A percentile compares a stretch with the other conserved stretches of the same genome.
Conservation (phyloP, 2,888 invertebrate genomes). For the Teleogryllus oceanicus region DNA sequence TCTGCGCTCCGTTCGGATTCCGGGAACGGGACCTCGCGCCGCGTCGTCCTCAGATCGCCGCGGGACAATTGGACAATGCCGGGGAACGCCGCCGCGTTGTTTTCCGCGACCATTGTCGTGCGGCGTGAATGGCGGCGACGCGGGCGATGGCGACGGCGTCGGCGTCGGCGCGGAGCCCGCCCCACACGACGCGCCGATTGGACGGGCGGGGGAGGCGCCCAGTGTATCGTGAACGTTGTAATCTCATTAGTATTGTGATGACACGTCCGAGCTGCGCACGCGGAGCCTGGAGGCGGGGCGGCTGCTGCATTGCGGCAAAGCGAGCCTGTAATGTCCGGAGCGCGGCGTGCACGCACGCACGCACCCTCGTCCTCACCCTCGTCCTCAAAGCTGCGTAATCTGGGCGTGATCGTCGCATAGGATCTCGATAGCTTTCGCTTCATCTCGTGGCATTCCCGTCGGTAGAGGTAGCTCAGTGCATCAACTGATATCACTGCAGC, state of each 20-base stretch:
- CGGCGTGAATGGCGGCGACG: neutral
- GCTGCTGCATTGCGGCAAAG: neutral
- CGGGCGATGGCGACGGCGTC: neutral
- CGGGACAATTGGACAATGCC: no score
- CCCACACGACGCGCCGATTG: no score
- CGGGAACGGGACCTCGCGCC: no score
- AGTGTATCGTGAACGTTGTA: slow-evolving; percentile 18
- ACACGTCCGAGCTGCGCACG: slow-evolving; percentile 23
- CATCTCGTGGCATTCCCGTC: no score
- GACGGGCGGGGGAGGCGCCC: neutral
- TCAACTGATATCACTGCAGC: no score
- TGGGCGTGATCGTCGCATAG: no score
- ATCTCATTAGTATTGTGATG: slow-evolving; percentile 28
- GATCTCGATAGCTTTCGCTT: no score
- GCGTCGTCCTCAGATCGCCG: no score
- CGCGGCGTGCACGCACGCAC: neutral
- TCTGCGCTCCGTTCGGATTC: no score
- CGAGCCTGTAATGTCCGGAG: neutral
- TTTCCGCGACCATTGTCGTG: neutral
- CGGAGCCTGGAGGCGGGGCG: neutral
- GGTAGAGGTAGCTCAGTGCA: no score
- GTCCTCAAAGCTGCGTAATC: no score
- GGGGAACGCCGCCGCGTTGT: neutral
- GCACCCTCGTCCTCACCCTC: no score
- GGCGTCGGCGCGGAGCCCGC: neutral